Evolutionary conservation across 2,113 vertebrate species (phyloP), one percentile per base, ranked within the genome.

Genomic region (Prochilodus magdalenae): DNA sequence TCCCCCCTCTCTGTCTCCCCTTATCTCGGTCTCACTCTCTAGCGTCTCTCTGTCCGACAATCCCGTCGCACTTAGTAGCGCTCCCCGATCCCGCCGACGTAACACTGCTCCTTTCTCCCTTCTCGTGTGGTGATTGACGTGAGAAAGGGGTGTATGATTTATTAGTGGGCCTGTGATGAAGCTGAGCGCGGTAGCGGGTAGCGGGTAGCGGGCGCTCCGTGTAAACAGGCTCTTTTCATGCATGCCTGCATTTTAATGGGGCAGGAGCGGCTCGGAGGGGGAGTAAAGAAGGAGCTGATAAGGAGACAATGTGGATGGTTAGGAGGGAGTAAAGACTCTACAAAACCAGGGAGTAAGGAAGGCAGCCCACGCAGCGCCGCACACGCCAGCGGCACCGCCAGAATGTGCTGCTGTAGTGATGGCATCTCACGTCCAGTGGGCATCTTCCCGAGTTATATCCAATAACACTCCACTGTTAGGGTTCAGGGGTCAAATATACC

Each of bases 91-190:
- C n/a, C n/a, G n/a, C n/a, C n/a, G n/a, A n/a, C n/a, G n/a, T n/a
- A n/a, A n/a, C n/a, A n/a, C n/a, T n/a, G n/a, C n/a, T n/a, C n/a
- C n/a, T n/a, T n/a, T n/a, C n/a, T n/a, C n/a, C n/a, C n/a, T n/a
- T n/a, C n/a, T n/a, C n/a, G n/a, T 95, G 93, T 93, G 91, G 93
- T 92, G 80, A 95, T 95, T 97, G 97, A 97, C 96, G 95, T 97
- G 95, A 96, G 95, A 97, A 97, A 94, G 95, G 95, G 95, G 95
- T 94, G 91, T 96, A 95, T 98, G 97, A 97, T 99, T 98, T 98
- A 99, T 98, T 97, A 98, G 96, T 93, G 92, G 90, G 76, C 92
- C 95, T 94, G 96, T 95, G 95, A 95, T 95, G 95, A 96, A 94
- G 93, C 94, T 93, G 95, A 96, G 95, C 90, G 92, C 90, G 94